Evolutionary conservation across 2,797 vertebrate species (phyloP).

Genomic region (Phataginus tetradactyla): DNA sequence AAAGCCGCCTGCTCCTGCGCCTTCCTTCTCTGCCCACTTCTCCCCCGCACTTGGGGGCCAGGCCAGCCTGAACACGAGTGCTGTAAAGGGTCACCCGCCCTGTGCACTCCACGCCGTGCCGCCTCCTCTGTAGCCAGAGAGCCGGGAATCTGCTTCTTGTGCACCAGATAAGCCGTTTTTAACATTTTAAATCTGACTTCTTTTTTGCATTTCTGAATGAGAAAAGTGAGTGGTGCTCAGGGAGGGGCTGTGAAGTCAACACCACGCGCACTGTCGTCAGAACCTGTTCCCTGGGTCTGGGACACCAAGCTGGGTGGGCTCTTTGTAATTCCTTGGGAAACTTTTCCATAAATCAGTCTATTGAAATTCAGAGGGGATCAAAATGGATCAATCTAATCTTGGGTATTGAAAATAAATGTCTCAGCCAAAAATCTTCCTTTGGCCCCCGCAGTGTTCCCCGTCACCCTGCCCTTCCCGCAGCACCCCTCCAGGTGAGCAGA

Average conservation of each 20-base stretch:
- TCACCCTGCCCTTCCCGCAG: neutral
- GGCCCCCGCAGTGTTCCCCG: constrained; percentile 46
- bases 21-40: neutral
- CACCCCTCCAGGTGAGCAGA: too few species aligned
- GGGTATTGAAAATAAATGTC: neutral
- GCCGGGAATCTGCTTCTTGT: constrained; percentile 49
- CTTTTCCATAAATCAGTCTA: neutral
- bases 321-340: neutral
- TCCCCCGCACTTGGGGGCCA: neutral
- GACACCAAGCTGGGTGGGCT: neutral
- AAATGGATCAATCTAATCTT: neutral
- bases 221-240: neutral
- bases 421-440: constrained; percentile 49
- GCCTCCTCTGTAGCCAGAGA: neutral
- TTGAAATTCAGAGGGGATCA: constrained; percentile 37
- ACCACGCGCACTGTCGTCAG: neutral
- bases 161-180: constrained; percentile 24
- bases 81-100: neutral
- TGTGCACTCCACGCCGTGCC: neutral
- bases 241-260: neutral
- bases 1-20: too few species aligned
- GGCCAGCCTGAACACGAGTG: neutral
- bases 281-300: neutral
- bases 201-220: constrained; percentile 62
- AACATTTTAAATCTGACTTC: constrained; percentile 50